Base-by-base conservation (phyloP, 2,113 vertebrate species). In the Elachura formosa region DNA sequence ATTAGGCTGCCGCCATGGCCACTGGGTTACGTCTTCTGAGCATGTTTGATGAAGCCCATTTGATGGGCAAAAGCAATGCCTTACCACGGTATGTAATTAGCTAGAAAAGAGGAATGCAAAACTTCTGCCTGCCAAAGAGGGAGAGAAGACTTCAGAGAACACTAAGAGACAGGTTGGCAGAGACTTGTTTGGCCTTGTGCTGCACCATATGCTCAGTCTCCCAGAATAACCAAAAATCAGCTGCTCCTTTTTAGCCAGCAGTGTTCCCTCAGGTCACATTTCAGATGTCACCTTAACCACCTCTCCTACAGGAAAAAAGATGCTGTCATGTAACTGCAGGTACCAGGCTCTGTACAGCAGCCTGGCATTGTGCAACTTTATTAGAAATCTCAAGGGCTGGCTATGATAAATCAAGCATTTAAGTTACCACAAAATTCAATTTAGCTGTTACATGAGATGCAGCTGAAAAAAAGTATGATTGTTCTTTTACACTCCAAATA, bases 221-320 rank as follows among this genome's bases (percentile, higher is more conserved):
- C 89, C 79, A 92, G 67, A 96, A 95, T 86, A 95, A 92, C 93
- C 41, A 83, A 84, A 96, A 93, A 77, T 95, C 93, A 93, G 79
- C 91, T 84, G 67, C 76, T 96, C 75, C 58, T 90, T 79, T 93
- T 69, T 16, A 73, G 89, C 46, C 76, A 79, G 58, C 14, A 51
- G 17, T 16, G 49, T 66, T 88, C 72, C 79, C 79, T 77, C 75
- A 73, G 84, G 86, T 72, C 59, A 58, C 54, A 38, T 69, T 92
- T 90, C 79, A 80, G 74, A 94, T 14, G 46, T 93, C 96, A 83
- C 75, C 25, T 48, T 76, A 49, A 10, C 15, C 84, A 92, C 73
- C 52, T 81, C 56, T 86, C 72, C 72, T 78, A 11, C 38, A 83
- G 76, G 46, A 74, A 58, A 71, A 76, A 71, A 78, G 64, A 22